phyloP scores from a whole-genome alignment of 2,888 invertebrate genomes.

The Tiliacea citrago region DNA sequence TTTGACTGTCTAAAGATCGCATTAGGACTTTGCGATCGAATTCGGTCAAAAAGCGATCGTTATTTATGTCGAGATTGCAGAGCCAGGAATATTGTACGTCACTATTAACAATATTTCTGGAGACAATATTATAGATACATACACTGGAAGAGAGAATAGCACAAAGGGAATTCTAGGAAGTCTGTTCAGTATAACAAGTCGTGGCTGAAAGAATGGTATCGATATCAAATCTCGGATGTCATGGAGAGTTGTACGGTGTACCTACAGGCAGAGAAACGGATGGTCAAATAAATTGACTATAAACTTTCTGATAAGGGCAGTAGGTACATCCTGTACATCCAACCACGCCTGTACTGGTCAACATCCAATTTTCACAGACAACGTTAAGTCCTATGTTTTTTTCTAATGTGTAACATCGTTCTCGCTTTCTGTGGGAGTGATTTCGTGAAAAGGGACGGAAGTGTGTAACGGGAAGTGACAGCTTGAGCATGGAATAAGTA shows the following conservation, averaged over 20 bases:
- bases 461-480: too few relatives aligned
- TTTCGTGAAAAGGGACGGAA: too few relatives aligned
- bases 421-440: too few relatives aligned
- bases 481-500: too few relatives aligned
- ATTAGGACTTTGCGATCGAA: too few relatives aligned
- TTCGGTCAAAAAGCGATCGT: too few relatives aligned
- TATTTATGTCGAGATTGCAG: too few relatives aligned
- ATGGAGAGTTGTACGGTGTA: background rate
- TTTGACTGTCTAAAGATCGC: too few relatives aligned
- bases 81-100: conserved; percentile 7
- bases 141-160: too few relatives aligned
- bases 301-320: background rate
- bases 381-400: background rate
- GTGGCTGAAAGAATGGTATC: background rate
- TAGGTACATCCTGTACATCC: too few relatives aligned
- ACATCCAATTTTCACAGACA: background rate
- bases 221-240: background rate
- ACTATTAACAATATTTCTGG: background rate
- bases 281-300: background rate
- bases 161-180: conserved; percentile 5
- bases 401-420: too few relatives aligned
- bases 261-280: background rate
- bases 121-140: background rate
- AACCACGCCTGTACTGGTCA: too few relatives aligned
- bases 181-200: background rate